Evolutionary conservation across 1,140 invertebrate species (phyloP), one percentile per base, ranked within the genome.

Genomic region (Drosophila tristis): DNA sequence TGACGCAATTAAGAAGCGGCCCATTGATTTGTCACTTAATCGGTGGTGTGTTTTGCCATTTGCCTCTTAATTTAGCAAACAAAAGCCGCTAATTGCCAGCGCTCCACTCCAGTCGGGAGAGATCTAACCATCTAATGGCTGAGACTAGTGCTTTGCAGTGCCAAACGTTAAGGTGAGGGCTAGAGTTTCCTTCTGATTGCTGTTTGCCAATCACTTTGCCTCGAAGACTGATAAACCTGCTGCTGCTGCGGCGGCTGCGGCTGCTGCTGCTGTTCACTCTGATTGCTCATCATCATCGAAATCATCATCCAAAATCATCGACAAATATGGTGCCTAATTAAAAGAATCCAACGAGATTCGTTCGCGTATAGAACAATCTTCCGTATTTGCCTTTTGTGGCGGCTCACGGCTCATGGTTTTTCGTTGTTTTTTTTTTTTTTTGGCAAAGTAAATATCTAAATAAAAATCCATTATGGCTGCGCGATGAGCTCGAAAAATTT

Each of bases 321-420:
- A 45, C 79, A 81, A 82, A 82, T 78, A 87, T 66, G 82, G 78
- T 77, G 67, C 74, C 74, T 82, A 82, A 82, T 86, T 86, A 76
- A 81, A 81, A 75, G 61, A 65, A 59, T 55, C 62, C 62, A 66
- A 58, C 57, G 45, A 39, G 6, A 39, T 39, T 2, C 35, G 3
- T 9, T 39, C 53, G 31, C 51, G 44, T 9, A 51, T 49, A 81
- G 64, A 81, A 78, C 51, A 44, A 86, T 86, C 78, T 86, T 86
- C 78, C 82, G 82, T 86, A 87, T 86, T 86, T 78, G 75, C 60
- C 67, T 67, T 58, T 51, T 59, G 47, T 48, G 53, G 26, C 51
- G 42, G 44, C 11, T 31, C 8, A 29, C 26, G 26, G 31, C 25
- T 57, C 59, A 16, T 31, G 15, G 29, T 58, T 72, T 58, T 15